Conservation (phyloP, 2,888 invertebrate species). For the Drosophila nr. perissopoda region DNA sequence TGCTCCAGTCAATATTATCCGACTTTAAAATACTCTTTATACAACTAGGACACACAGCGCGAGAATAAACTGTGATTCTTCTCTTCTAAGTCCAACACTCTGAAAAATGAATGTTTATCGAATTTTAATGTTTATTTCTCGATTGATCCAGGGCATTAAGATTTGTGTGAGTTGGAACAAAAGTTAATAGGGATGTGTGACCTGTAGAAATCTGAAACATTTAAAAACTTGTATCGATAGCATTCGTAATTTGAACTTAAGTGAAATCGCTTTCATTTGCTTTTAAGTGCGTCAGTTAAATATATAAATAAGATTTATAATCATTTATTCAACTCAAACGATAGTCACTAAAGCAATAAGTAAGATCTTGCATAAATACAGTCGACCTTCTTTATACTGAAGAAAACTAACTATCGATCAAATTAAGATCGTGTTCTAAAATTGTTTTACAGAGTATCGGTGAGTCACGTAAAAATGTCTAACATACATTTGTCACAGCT, state of each 20-base stretch:
- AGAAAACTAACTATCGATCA: rapidly evolving
- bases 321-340: not conserved
- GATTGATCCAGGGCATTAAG: too few relatives aligned
- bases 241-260: not conserved
- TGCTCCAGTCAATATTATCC: not conserved
- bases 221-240: too few relatives aligned
- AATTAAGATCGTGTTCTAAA: not conserved
- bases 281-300: too few relatives aligned
- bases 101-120: not conserved
- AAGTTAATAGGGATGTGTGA: not conserved
- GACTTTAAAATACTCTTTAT: not conserved
- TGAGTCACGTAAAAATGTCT: not conserved
- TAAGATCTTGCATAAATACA: not conserved
- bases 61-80: not conserved
- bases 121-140: not conserved
- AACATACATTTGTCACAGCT: not conserved
- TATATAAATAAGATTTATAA: not conserved
- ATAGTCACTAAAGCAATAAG: not conserved
- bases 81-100: too few relatives aligned
- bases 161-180: not conserved
- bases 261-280: not conserved
- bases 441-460: slow-evolving; percentile 16
- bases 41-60: not conserved
- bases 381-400: not conserved
- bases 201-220: not conserved